Evolutionary conservation across 2,797 vertebrate genomes (phyloP), one percentile per base, ranked within the genome.

Genomic region (Rhinophrynus dorsalis): DNA sequence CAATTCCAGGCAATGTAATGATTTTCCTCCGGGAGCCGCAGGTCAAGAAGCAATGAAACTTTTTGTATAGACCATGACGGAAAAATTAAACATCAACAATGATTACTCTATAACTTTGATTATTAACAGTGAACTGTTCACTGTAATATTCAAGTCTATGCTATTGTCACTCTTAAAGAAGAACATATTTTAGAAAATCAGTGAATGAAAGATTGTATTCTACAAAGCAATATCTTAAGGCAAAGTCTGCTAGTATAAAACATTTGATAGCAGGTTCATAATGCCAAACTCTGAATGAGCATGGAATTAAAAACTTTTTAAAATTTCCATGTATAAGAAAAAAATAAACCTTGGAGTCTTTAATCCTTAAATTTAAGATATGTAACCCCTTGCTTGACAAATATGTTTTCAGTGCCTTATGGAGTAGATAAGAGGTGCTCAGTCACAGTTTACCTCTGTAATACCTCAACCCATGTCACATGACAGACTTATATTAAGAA

Each of bases 221-320:
- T 73, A 59, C 55, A 73, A 73, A 73, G 55, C 32, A 52, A 73
- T 73, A 73, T 66, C 70, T 73, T 38, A 56, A 42, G 70, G 70
- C 70, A 45, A 73, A 52, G 17, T 65, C 17, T 51, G 37, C 23
- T 48, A 27, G 24, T n/a, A 18, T 15, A 56, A 63, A 48, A 38
- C 10, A 15, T 71, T 42, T 62, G 48, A 57, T 66, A 44, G 54
- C 27, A 51, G 30, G 44, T 58, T 68, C 50, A 73, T 35, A 27
- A 59, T 29, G 9, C 3, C 29, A 38, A 27, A 26, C 24, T 59
- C 23, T 42, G 21, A 40, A 26, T 56, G n/a, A 26, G 11, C 4
- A 26, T 21, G 11, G 18, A 9, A 47, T 47, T 47, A 24, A 24
- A 50, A 3, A 50, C n/a, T 26, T 9, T 5, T 47, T 23, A 21